Conservation (phyloP, 2,113 vertebrate species). For the Lophura nycthemera region DNA sequence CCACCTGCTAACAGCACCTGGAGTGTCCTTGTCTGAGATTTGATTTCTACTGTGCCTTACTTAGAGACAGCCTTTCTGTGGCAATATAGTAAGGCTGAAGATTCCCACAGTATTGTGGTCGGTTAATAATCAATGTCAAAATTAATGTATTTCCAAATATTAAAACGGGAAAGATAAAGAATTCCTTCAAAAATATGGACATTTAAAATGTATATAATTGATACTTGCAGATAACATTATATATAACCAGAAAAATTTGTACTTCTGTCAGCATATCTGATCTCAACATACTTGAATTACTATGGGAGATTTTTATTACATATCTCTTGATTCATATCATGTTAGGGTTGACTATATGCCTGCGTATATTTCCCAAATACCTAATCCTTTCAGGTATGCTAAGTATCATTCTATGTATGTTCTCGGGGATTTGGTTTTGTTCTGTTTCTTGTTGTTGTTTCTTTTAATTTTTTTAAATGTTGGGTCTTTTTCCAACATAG, state of each 20-base stretch:
- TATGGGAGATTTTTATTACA: background rate
- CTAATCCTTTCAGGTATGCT: background rate
- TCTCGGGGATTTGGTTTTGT: background rate
- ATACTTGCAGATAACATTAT: background rate
- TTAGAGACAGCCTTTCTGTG: background rate
- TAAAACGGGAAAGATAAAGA: background rate
- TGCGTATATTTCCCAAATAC: background rate
- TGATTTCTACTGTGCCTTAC: conserved; percentile 35
- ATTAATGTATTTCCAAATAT: background rate
- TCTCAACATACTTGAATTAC: conserved; percentile 23
- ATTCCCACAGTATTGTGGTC: background rate
- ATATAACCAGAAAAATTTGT: background rate
- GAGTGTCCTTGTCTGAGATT: background rate
- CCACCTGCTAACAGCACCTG: background rate
- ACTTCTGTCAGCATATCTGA: background rate
- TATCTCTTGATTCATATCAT: background rate
- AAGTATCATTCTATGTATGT: background rate
- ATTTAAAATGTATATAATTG: background rate
- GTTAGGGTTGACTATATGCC: background rate
- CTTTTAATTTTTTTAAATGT: background rate
- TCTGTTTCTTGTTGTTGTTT: background rate
- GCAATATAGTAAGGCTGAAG: background rate
- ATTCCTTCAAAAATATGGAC: background rate
- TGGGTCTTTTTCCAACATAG: background rate
- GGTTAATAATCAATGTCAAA: background rate